Base-by-base conservation (phyloP, 2,797 vertebrate genomes). In the Cyclura pinguis region DNA sequence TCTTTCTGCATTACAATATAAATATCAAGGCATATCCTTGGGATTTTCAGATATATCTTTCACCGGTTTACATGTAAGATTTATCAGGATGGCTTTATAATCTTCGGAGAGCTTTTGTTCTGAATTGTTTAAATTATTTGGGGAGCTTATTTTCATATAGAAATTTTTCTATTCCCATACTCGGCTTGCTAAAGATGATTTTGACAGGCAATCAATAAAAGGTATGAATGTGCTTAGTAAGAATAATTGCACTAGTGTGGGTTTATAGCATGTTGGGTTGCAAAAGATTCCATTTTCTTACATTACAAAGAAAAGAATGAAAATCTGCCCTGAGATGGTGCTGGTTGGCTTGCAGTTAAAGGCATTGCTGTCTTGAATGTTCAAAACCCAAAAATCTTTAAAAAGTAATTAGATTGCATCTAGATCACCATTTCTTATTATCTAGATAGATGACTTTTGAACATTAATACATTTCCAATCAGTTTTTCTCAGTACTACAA, bases 151-250 rank as follows among this genome's bases (percentile, higher is more conserved):
- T 93, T 94, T 27, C 16, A 92, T 78, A 4, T 29, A 86, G 90
- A 87, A 10, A 3, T 42, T 20, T 92, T 94, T 92, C 29, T 89
- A 62, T 84, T 90, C 72, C 57, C 0, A 0, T 84, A 38, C 10
- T 86, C 57, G 22, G 24, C 1, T 88, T 92, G 42, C 62, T 80
- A 85, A 77, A 90, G 6, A 72, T 80, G 85, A 55, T 59, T 20
- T 89, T 93, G 92, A 83, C 82, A 91, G 87, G 59, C 72, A 92
- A 92, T 90, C 86, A 93, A 92, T 90, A 81, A 32, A 80, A 67
- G n/a, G 84, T 92, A 87, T 87, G 38, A 1, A 13, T 84, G 20
- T 77, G 9, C 64, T 93, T 52, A 32, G 55, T 90, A 91, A 90
- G 4, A 92, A 76, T 67, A 93, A 90, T 93, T 87, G 73, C 62